Conservation (phyloP, 2,113 vertebrate genomes). For the Ciconia stormi region DNA sequence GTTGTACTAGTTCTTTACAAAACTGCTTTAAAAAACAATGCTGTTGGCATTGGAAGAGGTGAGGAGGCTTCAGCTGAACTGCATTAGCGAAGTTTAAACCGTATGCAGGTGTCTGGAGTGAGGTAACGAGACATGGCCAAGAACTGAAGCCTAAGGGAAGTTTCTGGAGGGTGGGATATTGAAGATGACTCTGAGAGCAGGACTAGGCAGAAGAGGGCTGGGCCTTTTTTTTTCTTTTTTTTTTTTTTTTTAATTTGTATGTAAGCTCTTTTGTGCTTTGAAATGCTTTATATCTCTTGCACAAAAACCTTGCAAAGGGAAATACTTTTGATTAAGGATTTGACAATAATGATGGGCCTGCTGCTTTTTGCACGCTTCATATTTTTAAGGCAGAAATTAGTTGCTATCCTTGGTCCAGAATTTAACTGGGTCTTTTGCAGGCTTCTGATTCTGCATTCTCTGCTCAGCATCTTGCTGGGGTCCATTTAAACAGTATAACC, state of each 20-base stretch:
- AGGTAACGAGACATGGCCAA: neutral
- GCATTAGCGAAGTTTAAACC: neutral
- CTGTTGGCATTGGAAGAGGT: neutral
- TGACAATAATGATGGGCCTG: neutral
- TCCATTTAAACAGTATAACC: neutral
- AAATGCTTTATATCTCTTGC: neutral
- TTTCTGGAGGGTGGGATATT: neutral
- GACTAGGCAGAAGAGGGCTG: neutral
- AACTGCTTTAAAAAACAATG: neutral
- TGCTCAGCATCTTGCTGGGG: neutral
- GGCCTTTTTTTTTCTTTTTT: neutral
- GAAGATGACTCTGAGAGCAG: neutral
- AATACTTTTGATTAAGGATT: neutral
- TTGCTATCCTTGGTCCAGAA: neutral
- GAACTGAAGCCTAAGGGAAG: neutral
- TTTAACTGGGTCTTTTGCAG: neutral
- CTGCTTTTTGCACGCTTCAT: neutral
- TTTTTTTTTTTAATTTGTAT: neutral
- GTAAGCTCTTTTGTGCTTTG: neutral
- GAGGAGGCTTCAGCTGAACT: neutral
- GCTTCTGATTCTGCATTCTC: neutral
- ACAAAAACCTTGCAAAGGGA: neutral
- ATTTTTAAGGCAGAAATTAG: neutral
- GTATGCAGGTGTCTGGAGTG: neutral
- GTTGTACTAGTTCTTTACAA: neutral